Conservation (phyloP, 1,140 invertebrate species). For the Steinernema khuongi region DNA sequence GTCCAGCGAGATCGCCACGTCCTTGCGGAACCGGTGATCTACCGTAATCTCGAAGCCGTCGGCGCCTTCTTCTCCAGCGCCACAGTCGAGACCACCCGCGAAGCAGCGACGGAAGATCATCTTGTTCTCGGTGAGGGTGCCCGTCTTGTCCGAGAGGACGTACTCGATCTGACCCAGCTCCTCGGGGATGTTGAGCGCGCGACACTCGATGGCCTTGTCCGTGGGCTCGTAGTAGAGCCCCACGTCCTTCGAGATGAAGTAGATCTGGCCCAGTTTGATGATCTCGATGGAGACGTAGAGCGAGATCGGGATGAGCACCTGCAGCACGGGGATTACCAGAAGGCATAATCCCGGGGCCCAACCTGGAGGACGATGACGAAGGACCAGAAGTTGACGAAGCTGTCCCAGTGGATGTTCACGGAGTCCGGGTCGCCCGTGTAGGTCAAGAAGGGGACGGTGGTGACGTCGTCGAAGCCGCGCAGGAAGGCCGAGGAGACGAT, state of each 20-base stretch:
- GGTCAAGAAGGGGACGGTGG: conserved; percentile 53
- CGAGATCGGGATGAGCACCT: conserved; percentile 92
- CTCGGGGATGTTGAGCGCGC: conserved; percentile 91
- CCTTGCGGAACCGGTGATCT: not conserved
- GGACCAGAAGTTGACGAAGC: conserved; percentile 84
- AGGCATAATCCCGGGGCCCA: not conserved
- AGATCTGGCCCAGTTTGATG: conserved; percentile 90
- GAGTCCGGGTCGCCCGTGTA: conserved; percentile 6
- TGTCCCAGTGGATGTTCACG: conserved; percentile 68
- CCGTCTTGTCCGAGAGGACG: conserved; percentile 94
- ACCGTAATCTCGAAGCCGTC: conserved; percentile 18
- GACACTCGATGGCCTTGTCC: conserved; percentile 81
- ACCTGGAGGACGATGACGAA: conserved; percentile 89
- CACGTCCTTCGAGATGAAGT: conserved; percentile 83
- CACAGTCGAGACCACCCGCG: conserved; percentile 80
- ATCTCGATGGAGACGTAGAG: conserved; percentile 94
- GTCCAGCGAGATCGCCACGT: conserved; percentile 38
- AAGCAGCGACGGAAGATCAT: conserved; percentile 69
- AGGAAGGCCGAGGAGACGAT: conserved; percentile 60
- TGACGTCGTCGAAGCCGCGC: conserved; percentile 59
- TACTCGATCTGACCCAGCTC: conserved; percentile 88
- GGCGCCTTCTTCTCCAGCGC: conserved; percentile 55
- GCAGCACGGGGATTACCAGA: conserved; percentile 37
- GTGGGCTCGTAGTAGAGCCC: conserved; percentile 74
- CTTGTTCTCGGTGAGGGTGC: conserved; percentile 89